Evolutionary conservation across 2,113 vertebrate species (phyloP), one percentile per base, ranked within the genome.

Genomic region (Xerus inauris): DNA sequence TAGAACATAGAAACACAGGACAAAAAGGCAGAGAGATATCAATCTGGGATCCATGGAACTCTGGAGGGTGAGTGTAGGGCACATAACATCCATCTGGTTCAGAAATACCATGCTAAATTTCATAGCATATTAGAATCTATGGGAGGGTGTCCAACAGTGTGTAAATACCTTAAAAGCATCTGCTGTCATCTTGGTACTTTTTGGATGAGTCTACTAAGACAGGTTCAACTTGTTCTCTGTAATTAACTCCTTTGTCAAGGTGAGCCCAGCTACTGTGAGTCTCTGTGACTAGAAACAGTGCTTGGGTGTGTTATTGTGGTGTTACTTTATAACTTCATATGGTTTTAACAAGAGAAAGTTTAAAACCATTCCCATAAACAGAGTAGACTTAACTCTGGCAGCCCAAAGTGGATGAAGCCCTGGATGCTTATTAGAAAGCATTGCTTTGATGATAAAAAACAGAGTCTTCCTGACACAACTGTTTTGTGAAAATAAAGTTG

Each of bases 401-500:
- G 24, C 28, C 17, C 77, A 76, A 76, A 47, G 17, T 57, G 3
- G 19, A 89, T 17, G 80, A 73, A 94, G 12, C 8, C 62, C 14
- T 84, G 76, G 42, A n/a, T 79, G 47, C 17, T 69, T 83, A 91
- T 87, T 71, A 22, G 71, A 19, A 81, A 87, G 47, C 42, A 38
- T 49, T 49, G 71, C 82, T 65, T 67, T 72, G 49, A 87, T 83
- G 75, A 87, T 86, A 69, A 90, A 95, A 90, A 75, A 87, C 69
- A 87, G 28, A 93, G 69, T 92, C 69, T 87, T 87, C 24, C 84
- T 92, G 95, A 82, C 87, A 97, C 95, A 91, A 83, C 35, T 92
- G n/a, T 90, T 96, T 89, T 87, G 71, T 89, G 80, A 81, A 95
- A 97, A 97, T 89, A 84, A 97, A 91, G 92, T 89, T 76, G 92